Evolutionary conservation across 1,140 invertebrate genomes (phyloP).

Genomic region (Drosophila santomea): DNA sequence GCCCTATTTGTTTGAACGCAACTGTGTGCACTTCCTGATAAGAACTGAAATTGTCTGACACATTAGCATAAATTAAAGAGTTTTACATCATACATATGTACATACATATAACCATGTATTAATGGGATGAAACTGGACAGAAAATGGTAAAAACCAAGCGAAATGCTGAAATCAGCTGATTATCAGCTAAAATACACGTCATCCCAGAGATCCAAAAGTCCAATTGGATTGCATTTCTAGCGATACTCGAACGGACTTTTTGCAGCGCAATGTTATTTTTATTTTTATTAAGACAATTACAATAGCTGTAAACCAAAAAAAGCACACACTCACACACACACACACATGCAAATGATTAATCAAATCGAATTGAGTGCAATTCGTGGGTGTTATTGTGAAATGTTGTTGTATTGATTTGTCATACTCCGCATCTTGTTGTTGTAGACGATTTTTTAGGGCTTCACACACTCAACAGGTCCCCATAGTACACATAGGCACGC

Average conservation of each 20-base stretch:
- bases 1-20: not conserved
- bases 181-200: not conserved
- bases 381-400: constrained; percentile 53
- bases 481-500: not conserved
- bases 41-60: not conserved
- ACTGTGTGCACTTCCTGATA: not conserved
- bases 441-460: constrained; percentile 36
- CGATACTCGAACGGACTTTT: constrained; percentile 1
- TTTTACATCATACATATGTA: not conserved
- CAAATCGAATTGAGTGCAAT: constrained; percentile 6
- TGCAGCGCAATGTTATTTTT: not conserved
- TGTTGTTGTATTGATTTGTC: constrained; percentile 44
- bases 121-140: not conserved
- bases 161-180: not conserved
- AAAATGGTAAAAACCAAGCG: not conserved
- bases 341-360: not conserved
- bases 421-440: constrained; percentile 7
- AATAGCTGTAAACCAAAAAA: not conserved
- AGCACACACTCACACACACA: not conserved
- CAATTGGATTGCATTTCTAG: not conserved
- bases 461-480: constrained; percentile 23
- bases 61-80: not conserved
- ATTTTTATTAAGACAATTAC: not conserved
- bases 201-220: not conserved
- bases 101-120: too few species aligned